Base-by-base conservation (phyloP, 2,888 invertebrate species). In the Serrognathus titanus region DNA sequence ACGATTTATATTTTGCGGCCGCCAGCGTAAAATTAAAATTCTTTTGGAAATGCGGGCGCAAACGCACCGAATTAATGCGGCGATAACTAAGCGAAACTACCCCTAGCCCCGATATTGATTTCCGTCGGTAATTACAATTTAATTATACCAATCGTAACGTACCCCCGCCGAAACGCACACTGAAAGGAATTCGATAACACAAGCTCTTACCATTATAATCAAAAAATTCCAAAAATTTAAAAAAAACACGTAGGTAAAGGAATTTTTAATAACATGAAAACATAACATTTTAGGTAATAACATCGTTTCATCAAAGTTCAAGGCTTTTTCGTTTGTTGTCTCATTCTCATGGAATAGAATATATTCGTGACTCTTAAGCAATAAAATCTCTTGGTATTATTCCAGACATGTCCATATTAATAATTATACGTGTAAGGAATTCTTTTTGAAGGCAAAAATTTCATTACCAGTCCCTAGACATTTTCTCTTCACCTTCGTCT, bases 91-190 rank as follows among this genome's bases (percentile, higher is more conserved):
- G 12, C 12, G 35, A 31, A 48, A 48, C 31, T 31, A 31, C 16
- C 48, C 48, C 48, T 35, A 36, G 31, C 9, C 36, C 9, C 36
- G 16, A 35, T 53, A 57, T 57, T 46, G 57, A 57, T 57, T 57
- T 53, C 53, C 46, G 13, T 41, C 57, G 46, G 53, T 57, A 57
- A 57, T 57, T 57, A 53, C 53, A 12, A 43, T 50, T 57, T 57
- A 57, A 57, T 57, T 57, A 41, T 51, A 31, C 24, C 24, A 31
- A 31, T 31, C 24, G 24, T 31, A 31, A 31, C 24, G 24, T 31
- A 31, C 24, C 24, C 4, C 24, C 7, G 6, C 24, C 24, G 24
- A 31, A 31, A 31, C 24, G 24, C 24, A 7, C 24, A 31, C 16
- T 2, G 3, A 7, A 31, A 31, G 24, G 24, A 31, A 7, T 7